Percentiles rank a stretch among this genome's conserved stretches.
Conservation (phyloP, 2,797 vertebrate genomes). For the Aphelocoma californica region DNA sequence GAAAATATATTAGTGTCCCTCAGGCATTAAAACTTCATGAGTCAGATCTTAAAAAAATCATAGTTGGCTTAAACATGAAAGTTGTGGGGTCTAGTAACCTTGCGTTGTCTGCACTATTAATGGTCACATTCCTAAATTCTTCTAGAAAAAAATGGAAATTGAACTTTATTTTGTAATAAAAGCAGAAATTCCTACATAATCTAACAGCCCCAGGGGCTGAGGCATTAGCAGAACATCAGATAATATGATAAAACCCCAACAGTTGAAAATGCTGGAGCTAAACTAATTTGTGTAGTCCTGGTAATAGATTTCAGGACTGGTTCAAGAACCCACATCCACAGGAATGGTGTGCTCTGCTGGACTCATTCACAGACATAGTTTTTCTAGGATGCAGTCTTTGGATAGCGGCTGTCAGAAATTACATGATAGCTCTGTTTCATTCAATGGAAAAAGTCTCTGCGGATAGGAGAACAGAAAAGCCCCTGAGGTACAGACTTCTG, state of each 20-base stretch:
- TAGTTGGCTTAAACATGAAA: background rate
- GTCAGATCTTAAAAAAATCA: background rate
- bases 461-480: background rate
- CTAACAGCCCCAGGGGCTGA: background rate
- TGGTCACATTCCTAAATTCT: background rate
- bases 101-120: background rate
- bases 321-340: background rate
- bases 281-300: background rate
- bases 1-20: background rate
- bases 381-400: background rate
- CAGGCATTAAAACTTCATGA: background rate
- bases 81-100: background rate
- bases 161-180: background rate
- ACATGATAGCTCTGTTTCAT: background rate
- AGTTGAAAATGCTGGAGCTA: background rate
- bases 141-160: conserved; percentile 4
- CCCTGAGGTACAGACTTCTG: background rate
- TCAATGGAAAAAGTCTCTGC: background rate
- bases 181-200: background rate
- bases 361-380: background rate
- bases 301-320: background rate
- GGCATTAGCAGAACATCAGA: background rate
- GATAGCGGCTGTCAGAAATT: background rate
- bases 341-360: background rate
- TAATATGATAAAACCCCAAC: background rate